These are phyloP conservation scores for Tricholauxania praeusta DNA, from an alignment of 2,888 invertebrate species.

Conservation along the genomic window DNA sequence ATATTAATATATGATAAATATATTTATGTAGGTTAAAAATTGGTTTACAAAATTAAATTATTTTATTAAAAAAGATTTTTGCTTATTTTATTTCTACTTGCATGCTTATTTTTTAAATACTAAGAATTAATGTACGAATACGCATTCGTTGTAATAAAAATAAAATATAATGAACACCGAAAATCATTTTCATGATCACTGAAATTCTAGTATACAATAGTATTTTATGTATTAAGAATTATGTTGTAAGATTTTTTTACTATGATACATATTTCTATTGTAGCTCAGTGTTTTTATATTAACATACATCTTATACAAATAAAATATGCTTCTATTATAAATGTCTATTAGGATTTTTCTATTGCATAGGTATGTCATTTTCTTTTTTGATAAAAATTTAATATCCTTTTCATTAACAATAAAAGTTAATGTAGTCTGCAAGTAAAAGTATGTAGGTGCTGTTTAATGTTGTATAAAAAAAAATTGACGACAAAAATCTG, in stretches of 20 bases:
- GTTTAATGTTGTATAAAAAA: no score
- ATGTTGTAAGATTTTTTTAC: slow-evolving; percentile 63
- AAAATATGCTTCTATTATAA: slow-evolving; percentile 34
- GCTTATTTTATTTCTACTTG: not conserved
- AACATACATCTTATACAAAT: slow-evolving; percentile 44
- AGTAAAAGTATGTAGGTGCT: no score
- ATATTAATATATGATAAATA: no score
- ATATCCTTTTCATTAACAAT: no score
- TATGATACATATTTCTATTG: slow-evolving; percentile 65
- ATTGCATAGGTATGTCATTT: no score
- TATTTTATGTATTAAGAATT: slow-evolving; percentile 65
- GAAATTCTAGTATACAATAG: slow-evolving; percentile 64
- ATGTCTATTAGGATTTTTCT: not conserved
- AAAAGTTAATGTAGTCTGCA: no score
- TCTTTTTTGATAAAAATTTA: no score
- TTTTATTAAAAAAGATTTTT: no score
- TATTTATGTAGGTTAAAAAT: no score
- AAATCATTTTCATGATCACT: slow-evolving; percentile 43
- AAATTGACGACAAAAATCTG: no score
- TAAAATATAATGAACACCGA: slow-evolving; percentile 49
- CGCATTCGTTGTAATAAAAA: slow-evolving; percentile 41
- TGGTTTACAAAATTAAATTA: no score
- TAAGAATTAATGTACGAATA: not conserved
- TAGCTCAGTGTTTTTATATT: slow-evolving; percentile 65
- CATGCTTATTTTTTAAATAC: not conserved